Evolutionary conservation across 2,888 invertebrate species (phyloP).

Genomic region (Agrochola circellaris): DNA sequence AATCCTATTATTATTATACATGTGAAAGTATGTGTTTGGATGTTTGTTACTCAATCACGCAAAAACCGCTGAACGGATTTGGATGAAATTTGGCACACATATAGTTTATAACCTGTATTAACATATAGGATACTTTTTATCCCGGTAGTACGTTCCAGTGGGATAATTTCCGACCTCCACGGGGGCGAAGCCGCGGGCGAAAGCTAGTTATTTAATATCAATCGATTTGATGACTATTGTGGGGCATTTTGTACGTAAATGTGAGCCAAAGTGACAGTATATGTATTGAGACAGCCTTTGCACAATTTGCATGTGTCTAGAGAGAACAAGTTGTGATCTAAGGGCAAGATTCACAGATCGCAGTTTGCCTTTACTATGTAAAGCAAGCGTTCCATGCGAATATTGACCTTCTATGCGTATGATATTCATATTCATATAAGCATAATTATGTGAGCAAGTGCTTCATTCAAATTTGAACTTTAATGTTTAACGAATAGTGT

Average conservation of each 20-base stretch:
- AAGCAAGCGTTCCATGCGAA: not conserved
- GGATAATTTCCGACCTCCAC: no score
- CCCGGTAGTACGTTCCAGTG: no score
- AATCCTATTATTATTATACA: no score
- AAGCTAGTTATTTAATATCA: no score
- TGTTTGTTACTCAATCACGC: no score
- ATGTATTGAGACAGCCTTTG: not conserved
- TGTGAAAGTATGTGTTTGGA: no score
- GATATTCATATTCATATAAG: not conserved
- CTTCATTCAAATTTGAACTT: not conserved
- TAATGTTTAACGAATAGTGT: not conserved
- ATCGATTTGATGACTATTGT: not conserved
- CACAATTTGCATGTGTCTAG: not conserved
- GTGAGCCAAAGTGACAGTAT: not conserved
- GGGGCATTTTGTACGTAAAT: not conserved
- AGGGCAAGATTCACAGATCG: not conserved
- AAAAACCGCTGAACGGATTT: no score
- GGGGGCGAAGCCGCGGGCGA: no score
- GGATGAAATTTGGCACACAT: no score
- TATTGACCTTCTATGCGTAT: not conserved
- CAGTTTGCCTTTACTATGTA: not conserved
- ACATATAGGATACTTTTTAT: no score
- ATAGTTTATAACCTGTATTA: no score
- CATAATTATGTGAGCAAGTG: not conserved
- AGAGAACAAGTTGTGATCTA: not conserved